Base-by-base conservation (phyloP, 2,888 invertebrate species). In the Drosophila mercatorum region DNA sequence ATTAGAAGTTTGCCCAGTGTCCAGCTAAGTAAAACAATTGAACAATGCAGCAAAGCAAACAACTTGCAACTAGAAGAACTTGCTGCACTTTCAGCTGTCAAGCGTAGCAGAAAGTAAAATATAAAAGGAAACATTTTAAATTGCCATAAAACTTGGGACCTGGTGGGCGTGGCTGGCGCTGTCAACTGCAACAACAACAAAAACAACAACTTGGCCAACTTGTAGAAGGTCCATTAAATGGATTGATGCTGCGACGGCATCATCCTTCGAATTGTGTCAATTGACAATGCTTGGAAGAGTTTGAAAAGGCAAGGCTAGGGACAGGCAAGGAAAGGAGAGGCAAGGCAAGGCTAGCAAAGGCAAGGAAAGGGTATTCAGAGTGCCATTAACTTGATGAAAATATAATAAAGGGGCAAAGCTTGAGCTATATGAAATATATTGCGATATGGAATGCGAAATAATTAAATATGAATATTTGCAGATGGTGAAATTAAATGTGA, bases 81-180 rank as follows among this genome's bases (percentile, higher is more conserved):
- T 68, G 75, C 65, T 78, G 85, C 77, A 75, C 72, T 72, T 82
- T 60, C 72, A 80, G 75, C 82, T 82, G 82, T 65, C 72, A 61
- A 62, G 61, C 62, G 46, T 28, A 31, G 40, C 36, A 56, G 77
- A 58, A 46, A 44, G 49, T 5, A 22, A 34, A 52, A 77, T 47
- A 41, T 43, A 60, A 31, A 12, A 12, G 28, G 7, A 34, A 34
- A 34, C 6, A 34, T 34, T 34, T 34, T 34, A 69, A 78, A 85
- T 72, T 83, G 78, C 62, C 72, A 73, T 73, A 43, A 73, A 79
- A 79, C 61, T 78, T 72, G 70, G 43, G 68, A 75, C 70, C 66
- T 72, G 68, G 8, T 44, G 71, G 75, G 74, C 63, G 77, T 73
- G 75, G 80, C 71, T 17, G 38, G 40, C 8, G 28, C 26, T 58